Base-by-base conservation (phyloP, 2,113 vertebrate genomes). In the Madoqua kirkii region DNA sequence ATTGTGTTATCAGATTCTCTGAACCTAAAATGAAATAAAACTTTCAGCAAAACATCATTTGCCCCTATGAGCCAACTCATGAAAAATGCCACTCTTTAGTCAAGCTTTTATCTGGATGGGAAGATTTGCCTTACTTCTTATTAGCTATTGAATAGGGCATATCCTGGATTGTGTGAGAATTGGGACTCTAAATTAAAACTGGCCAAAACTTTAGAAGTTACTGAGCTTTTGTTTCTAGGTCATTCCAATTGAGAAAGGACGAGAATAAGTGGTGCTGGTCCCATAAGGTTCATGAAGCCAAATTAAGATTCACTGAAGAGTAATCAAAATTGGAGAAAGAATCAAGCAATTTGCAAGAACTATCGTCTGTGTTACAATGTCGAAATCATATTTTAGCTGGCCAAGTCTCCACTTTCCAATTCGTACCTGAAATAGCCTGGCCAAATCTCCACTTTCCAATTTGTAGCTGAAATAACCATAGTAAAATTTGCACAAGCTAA, bases 221-320 rank as follows among this genome's bases (percentile, higher is more conserved):
- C 36, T 43, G 21, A 76, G 67, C 19, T 71, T 40, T 40, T 40
- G 67, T 23, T n/a, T n/a, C n/a, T 43, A 71, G 10, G n/a, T 40
- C n/a, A 71, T 71, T 23, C 67, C 67, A 71, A 12, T 40, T 71
- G 67, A 71, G 67, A 6, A 23, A 71, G 9, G 9, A 0, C 0
- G 0, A 71, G n/a, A 71, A 40, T 40, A 71, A 40, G 19, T 0
- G 0, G n/a, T 71, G 10, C 5, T 71, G 10, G 67, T 23, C 19
- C 67, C 71, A 25, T 76, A 76, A 43, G 71, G 36, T 76, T 40
- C 71, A 76, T 76, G 71, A 76, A 76, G 36, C 71, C 71, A 76
- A 76, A 43, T 76, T 76, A 76, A 1, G 36, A 25, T 74, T 25
- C 21, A 23, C 0, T 43, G 23, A 43, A 43, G 11, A 76, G 23